phyloP scores from a whole-genome alignment of 2,797 vertebrate genomes.

The Chanos chanos region DNA sequence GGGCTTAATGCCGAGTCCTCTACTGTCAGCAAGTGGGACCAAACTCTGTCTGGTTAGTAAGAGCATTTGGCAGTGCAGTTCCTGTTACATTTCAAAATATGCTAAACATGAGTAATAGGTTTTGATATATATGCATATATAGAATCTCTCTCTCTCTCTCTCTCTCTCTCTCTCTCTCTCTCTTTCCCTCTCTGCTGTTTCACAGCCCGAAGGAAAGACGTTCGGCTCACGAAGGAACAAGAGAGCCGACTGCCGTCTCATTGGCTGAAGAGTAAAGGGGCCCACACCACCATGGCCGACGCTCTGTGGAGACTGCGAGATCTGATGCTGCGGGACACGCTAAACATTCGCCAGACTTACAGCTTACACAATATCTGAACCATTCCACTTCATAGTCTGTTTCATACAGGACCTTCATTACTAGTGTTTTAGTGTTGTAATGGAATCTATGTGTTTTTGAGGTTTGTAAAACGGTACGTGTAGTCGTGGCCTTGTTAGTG shows the following conservation, averaged over 20 bases:
- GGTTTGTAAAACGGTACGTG: constrained; percentile 25
- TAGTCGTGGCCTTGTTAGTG: constrained; percentile 29
- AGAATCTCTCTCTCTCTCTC: no score
- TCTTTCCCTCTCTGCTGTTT: constrained; percentile 34
- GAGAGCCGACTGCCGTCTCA: constrained; percentile 95
- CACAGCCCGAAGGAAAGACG: constrained; percentile 87
- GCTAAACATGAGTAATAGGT: no score
- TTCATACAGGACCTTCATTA: not conserved
- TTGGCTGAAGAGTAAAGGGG: constrained; percentile 98
- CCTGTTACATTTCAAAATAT: not conserved
- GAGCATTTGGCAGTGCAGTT: not conserved
- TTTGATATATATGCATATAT: no score
- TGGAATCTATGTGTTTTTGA: constrained; percentile 4
- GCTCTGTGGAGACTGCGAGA: constrained; percentile 96
- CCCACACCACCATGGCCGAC: constrained; percentile 97
- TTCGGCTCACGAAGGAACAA: constrained; percentile 95
- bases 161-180: no score
- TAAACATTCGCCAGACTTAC: constrained; percentile 91
- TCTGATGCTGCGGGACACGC: constrained; percentile 94
- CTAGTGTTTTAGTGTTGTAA: constrained; percentile 33
- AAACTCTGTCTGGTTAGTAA: constrained; percentile 86
- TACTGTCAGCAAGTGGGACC: constrained; percentile 97
- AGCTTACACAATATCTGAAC: constrained; percentile 80
- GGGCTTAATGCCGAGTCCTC: constrained; percentile 89
- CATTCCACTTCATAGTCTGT: constrained; percentile 23